Percentiles rank a stretch among this genome's conserved stretches.
Conservation (phyloP, 1,140 invertebrate genomes). For the Leptoteleia sp. region DNA sequence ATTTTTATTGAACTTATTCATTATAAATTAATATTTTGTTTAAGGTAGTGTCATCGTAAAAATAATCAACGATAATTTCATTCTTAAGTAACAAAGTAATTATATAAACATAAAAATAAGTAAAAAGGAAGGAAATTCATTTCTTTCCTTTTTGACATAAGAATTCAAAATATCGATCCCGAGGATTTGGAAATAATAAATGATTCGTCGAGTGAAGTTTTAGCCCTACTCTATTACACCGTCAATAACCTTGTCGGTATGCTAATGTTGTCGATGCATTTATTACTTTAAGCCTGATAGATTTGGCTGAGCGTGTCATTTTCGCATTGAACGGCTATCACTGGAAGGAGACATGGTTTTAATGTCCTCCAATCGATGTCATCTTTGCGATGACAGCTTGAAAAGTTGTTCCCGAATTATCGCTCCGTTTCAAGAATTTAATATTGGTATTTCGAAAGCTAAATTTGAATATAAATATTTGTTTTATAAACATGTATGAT, state of each 20-base stretch:
- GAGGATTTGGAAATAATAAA: constrained; percentile 74
- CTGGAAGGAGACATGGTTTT: constrained; percentile 8
- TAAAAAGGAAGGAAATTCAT: no score
- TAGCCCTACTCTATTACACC: constrained; percentile 73
- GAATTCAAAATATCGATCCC: constrained; percentile 41
- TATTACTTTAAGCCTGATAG: constrained; percentile 79
- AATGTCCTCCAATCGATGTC: constrained; percentile 44
- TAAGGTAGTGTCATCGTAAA: no score
- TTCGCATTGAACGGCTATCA: constrained; percentile 44
- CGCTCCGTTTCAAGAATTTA: not conserved
- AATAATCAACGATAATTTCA: no score
- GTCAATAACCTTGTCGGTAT: constrained; percentile 78
- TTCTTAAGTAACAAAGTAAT: no score
- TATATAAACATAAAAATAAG: no score
- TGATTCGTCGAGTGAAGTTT: constrained; percentile 69
- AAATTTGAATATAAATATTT: no score
- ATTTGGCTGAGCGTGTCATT: constrained; percentile 74
- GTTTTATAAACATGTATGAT: no score
- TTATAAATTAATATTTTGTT: no score
- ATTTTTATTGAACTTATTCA: no score
- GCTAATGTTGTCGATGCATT: constrained; percentile 79
- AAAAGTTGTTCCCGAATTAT: constrained; percentile 24
- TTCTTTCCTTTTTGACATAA: no score
- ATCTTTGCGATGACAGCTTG: constrained; percentile 44
- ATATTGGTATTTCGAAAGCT: not conserved